phyloP scores from a whole-genome alignment of 2,797 vertebrate genomes.

The Tragelaphus eurycerus region DNA sequence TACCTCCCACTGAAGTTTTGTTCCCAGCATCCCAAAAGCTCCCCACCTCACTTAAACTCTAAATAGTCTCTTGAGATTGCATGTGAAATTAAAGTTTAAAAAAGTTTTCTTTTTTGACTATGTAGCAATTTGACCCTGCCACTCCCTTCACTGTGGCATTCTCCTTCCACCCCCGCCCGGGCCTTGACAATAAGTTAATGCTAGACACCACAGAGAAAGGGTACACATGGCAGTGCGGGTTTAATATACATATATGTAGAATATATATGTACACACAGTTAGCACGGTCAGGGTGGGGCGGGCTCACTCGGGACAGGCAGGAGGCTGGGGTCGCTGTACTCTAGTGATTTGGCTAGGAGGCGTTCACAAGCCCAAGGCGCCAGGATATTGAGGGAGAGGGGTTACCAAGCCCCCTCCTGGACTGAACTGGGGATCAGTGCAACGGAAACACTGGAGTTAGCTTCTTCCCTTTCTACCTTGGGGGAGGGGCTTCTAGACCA shows the following conservation, averaged over 20 bases:
- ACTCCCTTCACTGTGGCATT: background rate
- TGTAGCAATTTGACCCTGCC: constrained; percentile 2
- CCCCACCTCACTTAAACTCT: background rate
- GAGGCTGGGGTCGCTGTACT: constrained; percentile 63
- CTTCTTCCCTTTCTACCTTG: constrained; percentile 1
- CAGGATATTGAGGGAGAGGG: constrained; percentile 9
- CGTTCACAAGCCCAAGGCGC: constrained; percentile 46
- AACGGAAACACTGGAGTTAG: constrained; percentile 48
- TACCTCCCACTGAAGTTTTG: background rate
- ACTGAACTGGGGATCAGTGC: constrained; percentile 49
- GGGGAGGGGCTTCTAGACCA: background rate
- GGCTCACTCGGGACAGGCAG: constrained; percentile 50
- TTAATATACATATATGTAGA: constrained; percentile 86
- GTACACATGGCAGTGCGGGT: constrained; percentile 80
- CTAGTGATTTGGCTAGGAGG: constrained; percentile 47
- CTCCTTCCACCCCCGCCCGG: constrained; percentile 32
- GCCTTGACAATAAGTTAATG: constrained; percentile 78
- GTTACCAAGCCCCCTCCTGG: constrained; percentile 13
- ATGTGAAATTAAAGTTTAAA: constrained; percentile 36
- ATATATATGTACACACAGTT: constrained; percentile 87
- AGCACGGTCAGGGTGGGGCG: constrained; percentile 81
- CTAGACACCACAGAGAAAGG: constrained; percentile 75
- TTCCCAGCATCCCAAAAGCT: constrained; percentile 9
- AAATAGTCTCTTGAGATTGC: constrained; percentile 28
- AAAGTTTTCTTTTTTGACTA: background rate